Conservation (phyloP, 2,113 vertebrate species). For the Gorsachius goisagi region DNA sequence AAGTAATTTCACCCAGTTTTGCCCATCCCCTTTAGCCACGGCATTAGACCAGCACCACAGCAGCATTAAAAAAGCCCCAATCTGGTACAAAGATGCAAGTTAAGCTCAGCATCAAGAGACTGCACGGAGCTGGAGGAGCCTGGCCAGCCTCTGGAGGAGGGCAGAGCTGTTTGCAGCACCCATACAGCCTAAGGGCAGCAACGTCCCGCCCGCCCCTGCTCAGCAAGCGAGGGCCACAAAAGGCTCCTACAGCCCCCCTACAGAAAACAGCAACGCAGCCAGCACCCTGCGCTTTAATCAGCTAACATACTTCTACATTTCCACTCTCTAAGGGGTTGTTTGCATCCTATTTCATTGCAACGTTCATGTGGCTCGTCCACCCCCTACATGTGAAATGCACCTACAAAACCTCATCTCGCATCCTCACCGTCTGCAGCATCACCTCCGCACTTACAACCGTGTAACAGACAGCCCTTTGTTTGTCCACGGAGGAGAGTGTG, state of each 20-base stretch:
- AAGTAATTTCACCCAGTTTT: background rate
- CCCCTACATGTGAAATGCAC: background rate
- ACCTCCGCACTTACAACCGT: background rate
- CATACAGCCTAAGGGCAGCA: background rate
- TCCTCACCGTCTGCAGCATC: background rate
- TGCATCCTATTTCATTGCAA: background rate
- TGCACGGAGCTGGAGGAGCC: background rate
- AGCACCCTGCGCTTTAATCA: background rate
- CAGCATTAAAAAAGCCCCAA: background rate
- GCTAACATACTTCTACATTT: background rate
- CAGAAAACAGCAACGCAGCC: background rate
- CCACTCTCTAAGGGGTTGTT: background rate
- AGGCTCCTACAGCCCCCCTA: background rate
- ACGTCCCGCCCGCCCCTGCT: background rate
- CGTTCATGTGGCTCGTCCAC: background rate
- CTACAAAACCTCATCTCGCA: background rate
- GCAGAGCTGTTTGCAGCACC: background rate
- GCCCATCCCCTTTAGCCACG: background rate
- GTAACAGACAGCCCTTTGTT: slow-evolving; percentile 25
- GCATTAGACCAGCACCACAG: background rate
- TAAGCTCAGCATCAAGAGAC: background rate
- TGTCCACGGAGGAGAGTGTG: background rate
- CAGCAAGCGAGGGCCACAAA: background rate
- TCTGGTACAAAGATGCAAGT: background rate
- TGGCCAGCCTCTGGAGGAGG: background rate